Evolutionary conservation across 2,113 vertebrate genomes (phyloP).

Genomic region (Panthera tigris): DNA sequence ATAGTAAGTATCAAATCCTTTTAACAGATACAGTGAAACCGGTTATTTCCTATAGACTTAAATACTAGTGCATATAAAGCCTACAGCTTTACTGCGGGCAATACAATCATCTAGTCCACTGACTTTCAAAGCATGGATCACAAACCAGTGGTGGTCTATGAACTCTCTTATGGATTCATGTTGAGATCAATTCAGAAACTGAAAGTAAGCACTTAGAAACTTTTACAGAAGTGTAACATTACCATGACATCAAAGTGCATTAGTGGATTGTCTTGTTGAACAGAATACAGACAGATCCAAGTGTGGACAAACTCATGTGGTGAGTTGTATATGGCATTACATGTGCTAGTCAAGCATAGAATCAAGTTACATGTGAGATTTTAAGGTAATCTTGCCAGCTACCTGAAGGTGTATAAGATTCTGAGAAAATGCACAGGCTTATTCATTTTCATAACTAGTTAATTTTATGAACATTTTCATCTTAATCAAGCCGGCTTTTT

Average conservation of each 20-base stretch:
- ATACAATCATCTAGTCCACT: not conserved
- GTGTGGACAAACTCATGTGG: not conserved
- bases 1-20: not conserved
- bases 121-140: not conserved
- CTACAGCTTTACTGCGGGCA: not conserved
- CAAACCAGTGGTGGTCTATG: not conserved
- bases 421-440: not conserved
- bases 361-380: not conserved
- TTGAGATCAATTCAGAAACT: not conserved
- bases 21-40: not conserved
- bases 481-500: not conserved
- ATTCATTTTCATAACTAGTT: conserved; percentile 21
- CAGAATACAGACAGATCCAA: not conserved
- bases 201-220: not conserved
- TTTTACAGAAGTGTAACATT: not conserved
- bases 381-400: not conserved
- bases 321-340: not conserved
- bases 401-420: not conserved
- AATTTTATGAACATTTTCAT: not conserved
- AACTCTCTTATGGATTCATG: not conserved
- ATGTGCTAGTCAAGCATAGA: not conserved
- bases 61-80: not conserved
- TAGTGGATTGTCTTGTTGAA: not conserved
- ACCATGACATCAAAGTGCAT: not conserved
- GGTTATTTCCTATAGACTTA: not conserved